Evolutionary conservation across 2,797 vertebrate species (phyloP), one percentile per base, ranked within the genome.

Genomic region (Octomys mimax): DNA sequence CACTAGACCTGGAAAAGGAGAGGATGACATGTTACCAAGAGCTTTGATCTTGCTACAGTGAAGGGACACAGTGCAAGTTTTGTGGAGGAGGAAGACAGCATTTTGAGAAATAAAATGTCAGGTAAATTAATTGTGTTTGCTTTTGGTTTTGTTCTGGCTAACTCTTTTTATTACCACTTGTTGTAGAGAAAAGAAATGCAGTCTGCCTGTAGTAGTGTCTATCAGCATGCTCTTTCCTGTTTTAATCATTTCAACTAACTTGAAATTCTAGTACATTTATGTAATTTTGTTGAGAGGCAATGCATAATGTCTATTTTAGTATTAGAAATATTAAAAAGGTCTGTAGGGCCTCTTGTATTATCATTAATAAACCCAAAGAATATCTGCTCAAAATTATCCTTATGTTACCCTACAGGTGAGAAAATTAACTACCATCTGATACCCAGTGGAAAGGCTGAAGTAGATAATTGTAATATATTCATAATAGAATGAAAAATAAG

Each of bases 401-500:
- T n/a, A 42, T 57, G 39, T 12, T 70, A 21, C 78, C 8, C 22
- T 80, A 61, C 13, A 95, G 59, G 4, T 92, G 46, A 94, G 64
- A 87, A 89, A 68, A 31, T 64, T 31, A 86, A 88, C 57, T 83
- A 54, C 71, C 80, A 75, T 64, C 39, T 59, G 33, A 90, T 94
- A 66, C 16, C 57, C 2, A 24, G 42, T 33, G 1, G 36, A 89
- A 96, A 92, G 39, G 3, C 52, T 64, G 64, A 96, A 92, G 64
- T 59, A 86, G 33, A 80, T 94, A 83, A 87, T 59, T 92, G 62
- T 66, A 75, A 90, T 93, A 81, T 39, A 61, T 16, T 95, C 8
- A 52, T 79, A 91, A 59, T 61, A 88, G 66, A 66, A 96, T 10
- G 24, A 46, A 91, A 97, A 49, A 18, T 64, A 91, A 83, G 57